phyloP scores from a whole-genome alignment of 92 coral and sea anemone species.

The Pocillopora meandrina region DNA sequence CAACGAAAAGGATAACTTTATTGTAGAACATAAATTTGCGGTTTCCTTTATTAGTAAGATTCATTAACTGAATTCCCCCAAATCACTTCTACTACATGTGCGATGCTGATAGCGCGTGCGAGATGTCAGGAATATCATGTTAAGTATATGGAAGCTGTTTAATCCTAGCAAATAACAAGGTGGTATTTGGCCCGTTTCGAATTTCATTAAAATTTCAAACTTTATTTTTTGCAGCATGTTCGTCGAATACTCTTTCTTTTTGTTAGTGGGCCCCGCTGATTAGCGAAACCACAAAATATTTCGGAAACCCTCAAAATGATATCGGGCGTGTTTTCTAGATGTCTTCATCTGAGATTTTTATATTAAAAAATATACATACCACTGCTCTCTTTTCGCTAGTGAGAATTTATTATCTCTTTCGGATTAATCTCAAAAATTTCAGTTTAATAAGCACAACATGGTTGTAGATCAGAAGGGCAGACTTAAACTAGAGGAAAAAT shows the following conservation, averaged over 20 bases:
- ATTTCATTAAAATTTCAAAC: neutral
- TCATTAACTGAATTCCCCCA: conserved; percentile 15
- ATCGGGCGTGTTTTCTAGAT: neutral
- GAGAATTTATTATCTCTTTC: no score
- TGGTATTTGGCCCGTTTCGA: neutral
- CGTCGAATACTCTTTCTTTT: neutral
- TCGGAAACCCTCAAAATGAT: conserved; percentile 10
- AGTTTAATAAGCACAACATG: no score
- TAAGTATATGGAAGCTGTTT: neutral
- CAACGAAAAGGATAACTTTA: neutral
- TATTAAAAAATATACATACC: neutral
- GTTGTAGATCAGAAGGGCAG: no score
- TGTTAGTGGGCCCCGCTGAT: neutral
- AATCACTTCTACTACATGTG: neutral
- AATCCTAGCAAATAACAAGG: neutral
- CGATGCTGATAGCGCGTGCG: neutral
- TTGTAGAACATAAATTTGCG: neutral
- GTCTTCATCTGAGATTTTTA: neutral
- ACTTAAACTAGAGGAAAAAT: neutral
- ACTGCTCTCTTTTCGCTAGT: no score
- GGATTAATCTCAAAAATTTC: no score
- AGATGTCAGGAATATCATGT: neutral
- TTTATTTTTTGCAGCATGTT: neutral
- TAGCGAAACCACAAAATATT: conserved; percentile 6
- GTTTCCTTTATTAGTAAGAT: conserved; percentile 18